Conservation (phyloP, 2,113 vertebrate genomes). For the Oncorhynchus keta region DNA sequence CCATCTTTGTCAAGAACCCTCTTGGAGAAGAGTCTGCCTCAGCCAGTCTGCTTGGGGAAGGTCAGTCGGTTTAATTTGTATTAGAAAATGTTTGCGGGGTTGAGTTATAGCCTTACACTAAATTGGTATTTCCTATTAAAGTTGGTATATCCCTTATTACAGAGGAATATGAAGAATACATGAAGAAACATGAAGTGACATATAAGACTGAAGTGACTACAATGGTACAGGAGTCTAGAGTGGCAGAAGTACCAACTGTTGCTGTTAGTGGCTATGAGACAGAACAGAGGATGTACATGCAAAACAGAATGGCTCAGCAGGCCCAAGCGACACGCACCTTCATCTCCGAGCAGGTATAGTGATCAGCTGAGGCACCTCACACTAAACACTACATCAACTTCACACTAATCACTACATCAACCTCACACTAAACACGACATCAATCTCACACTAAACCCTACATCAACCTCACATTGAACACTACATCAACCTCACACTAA, state of each 20-base stretch:
- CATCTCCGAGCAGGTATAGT: slow-evolving; percentile 84
- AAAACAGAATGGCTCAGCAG: slow-evolving; percentile 55
- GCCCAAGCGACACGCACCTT: slow-evolving; percentile 79
- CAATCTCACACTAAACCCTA: too few relatives aligned
- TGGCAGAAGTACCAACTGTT: slow-evolving; percentile 78
- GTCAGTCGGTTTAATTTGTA: slow-evolving; percentile 56
- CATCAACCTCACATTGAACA: too few relatives aligned
- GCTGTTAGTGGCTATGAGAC: slow-evolving; percentile 75
- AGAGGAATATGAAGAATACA: slow-evolving; percentile 89
- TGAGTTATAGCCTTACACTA: not conserved
- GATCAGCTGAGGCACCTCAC: not conserved
- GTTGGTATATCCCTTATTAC: slow-evolving; percentile 15
- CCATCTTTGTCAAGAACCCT: slow-evolving; percentile 85
- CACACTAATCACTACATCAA: too few relatives aligned
- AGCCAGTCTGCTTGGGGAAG: slow-evolving; percentile 89
- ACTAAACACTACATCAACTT: not conserved
- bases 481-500: too few relatives aligned
- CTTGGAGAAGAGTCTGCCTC: slow-evolving; percentile 89
- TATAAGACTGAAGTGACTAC: slow-evolving; percentile 81
- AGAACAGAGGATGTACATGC: slow-evolving; percentile 82
- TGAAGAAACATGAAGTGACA: slow-evolving; percentile 84
- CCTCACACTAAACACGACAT: too few relatives aligned
- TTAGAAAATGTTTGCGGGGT: not conserved
- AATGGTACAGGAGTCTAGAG: slow-evolving; percentile 81
- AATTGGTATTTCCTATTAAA: not conserved